Conservation (phyloP, 1,140 invertebrate genomes). For the Heliothis subflexa region DNA sequence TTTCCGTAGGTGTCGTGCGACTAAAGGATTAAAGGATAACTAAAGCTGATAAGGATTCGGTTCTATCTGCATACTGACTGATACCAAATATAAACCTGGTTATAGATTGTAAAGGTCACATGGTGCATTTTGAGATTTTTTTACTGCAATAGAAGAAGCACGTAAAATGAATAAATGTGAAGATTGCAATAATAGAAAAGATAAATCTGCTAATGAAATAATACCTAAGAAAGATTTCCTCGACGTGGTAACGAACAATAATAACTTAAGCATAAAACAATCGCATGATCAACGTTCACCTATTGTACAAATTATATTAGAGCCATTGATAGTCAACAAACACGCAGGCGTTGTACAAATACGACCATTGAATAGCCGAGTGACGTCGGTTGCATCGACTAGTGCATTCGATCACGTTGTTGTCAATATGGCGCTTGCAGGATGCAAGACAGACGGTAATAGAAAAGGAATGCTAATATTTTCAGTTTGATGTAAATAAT, state of each 20-base stretch:
- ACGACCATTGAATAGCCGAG: slow-evolving; percentile 2
- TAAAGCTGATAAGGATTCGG: not conserved
- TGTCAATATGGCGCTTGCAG: not conserved
- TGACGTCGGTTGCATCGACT: slow-evolving; percentile 28
- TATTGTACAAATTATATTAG: slow-evolving; percentile 27
- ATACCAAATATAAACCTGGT: slow-evolving; percentile 6
- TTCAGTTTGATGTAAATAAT: not conserved
- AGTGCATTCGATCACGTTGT: slow-evolving; percentile 17
- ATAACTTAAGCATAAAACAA: not conserved
- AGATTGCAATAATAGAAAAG: not conserved
- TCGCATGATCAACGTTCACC: slow-evolving; percentile 19
- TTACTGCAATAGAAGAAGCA: not conserved
- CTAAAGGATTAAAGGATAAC: not conserved
- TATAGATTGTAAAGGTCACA: slow-evolving; percentile 2
- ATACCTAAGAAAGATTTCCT: not conserved
- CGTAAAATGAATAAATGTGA: not conserved
- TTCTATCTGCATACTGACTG: slow-evolving; percentile 27
- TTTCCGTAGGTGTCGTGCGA: slow-evolving; percentile 10
- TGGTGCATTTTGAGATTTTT: not conserved
- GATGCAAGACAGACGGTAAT: not conserved
- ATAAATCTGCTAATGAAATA: not conserved
- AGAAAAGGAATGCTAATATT: slow-evolving; percentile 9
- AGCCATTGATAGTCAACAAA: slow-evolving; percentile 9
- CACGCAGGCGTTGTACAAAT: slow-evolving; percentile 14
- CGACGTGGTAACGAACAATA: slow-evolving; percentile 11